Base-by-base conservation (phyloP, 2,888 invertebrate genomes). In the Enchytraeus crypticus region DNA sequence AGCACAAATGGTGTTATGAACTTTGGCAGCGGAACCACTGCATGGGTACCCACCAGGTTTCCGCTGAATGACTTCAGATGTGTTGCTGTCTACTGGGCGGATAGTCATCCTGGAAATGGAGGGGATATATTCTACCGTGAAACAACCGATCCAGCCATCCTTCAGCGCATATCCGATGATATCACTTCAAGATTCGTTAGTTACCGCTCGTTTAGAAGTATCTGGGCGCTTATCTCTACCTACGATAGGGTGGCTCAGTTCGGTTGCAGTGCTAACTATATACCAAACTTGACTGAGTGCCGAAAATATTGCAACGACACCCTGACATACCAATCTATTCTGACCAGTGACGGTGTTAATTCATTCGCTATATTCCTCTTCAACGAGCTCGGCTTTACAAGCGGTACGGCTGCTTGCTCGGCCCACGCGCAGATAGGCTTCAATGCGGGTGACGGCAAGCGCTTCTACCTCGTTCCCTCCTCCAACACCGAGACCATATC, bases 61-160 rank as follows among this genome's bases (percentile, higher is more conserved):
- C 60, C 60, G 18, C 18, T 60, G 26, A 26, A 11, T 8, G 49
- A 8, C 18, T 23, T 32, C 11, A 45, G 21, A 43, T 46, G 45
- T 5, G 60, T 60, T 8, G 60, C 60, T n/a, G 49, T 55, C 18
- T 60, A 60, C 55, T 60, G 60, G 60, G 49, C 45, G 3, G 60
- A 60, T 32, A 55, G 55, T 46, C 49, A 54, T 47, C 60, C 55
- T 32, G 49, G 55, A 43, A 30, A 18, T 27, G 60, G 60, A n/a
- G 60, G 60, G 11, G 32, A 60, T 21, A 34, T 60, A 21, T 60
- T 30, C 26, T 55, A 55, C 29, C 38, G 60, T 46, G 60, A 60
- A 47, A 33, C 30, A 32, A 34, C 29, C 26, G 55, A 60, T 32
- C 33, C 46, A 33, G 21, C 14, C 32, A 3, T 55, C 11, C 33